phyloP scores from a whole-genome alignment of 2,888 invertebrate species.

The Chromoteleia sp. region DNA sequence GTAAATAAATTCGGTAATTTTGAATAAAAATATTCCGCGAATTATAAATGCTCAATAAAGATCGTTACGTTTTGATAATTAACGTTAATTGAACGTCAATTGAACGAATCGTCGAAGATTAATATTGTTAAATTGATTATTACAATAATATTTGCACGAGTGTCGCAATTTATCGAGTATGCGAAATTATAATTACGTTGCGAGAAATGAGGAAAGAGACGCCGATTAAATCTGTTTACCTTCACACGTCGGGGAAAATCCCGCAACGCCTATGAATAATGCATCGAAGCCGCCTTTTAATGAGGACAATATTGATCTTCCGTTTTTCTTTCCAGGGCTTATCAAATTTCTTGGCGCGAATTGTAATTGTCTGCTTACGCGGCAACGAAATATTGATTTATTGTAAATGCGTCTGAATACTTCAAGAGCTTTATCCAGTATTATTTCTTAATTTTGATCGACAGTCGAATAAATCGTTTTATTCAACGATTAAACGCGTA shows the following conservation, averaged over 20 bases:
- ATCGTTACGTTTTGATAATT: too few relatives aligned
- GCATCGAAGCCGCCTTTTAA: slow-evolving; percentile 34
- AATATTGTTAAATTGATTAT: too few relatives aligned
- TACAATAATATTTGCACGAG: slow-evolving; percentile 8
- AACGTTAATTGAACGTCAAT: too few relatives aligned
- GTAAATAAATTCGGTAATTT: too few relatives aligned
- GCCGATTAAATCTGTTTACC: slow-evolving; percentile 52
- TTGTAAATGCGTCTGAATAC: not conserved
- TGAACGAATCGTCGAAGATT: too few relatives aligned
- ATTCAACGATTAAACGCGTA: too few relatives aligned
- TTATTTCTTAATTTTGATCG: not conserved
- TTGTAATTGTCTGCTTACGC: not conserved
- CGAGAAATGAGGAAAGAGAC: slow-evolving; percentile 43
- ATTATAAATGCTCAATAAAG: too few relatives aligned
- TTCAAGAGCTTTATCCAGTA: not conserved
- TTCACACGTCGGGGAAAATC: slow-evolving; percentile 47
- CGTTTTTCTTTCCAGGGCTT: slow-evolving; percentile 21
- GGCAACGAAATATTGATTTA: slow-evolving; percentile 15
- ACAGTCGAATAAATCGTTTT: too few relatives aligned
- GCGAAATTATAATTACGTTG: slow-evolving; percentile 32
- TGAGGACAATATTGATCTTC: slow-evolving; percentile 54
- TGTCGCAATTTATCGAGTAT: slow-evolving; percentile 5
- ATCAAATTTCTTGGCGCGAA: slow-evolving; percentile 25
- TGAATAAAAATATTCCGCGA: too few relatives aligned
- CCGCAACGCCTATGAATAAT: slow-evolving; percentile 58